phyloP scores from a whole-genome alignment of 1,140 invertebrate genomes.

The Neodiprion pinetum region DNA sequence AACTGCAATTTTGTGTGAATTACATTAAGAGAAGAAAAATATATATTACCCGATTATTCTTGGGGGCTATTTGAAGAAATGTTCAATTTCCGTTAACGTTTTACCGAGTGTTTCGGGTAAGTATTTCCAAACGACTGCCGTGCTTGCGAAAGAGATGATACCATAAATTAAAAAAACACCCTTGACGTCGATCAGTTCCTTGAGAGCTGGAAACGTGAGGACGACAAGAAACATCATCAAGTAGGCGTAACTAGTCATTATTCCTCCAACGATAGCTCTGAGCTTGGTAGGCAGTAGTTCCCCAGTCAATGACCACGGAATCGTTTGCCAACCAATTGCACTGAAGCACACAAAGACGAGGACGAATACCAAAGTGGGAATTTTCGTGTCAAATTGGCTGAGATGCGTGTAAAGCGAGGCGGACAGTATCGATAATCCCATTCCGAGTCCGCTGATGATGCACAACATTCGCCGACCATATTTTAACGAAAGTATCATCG shows the following conservation, averaged over 20 bases:
- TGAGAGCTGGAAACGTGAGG: slow-evolving; percentile 67
- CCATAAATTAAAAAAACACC: slow-evolving; percentile 71
- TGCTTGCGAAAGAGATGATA: slow-evolving; percentile 64
- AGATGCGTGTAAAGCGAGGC: slow-evolving; percentile 60
- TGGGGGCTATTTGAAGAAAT: background rate
- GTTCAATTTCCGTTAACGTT: slow-evolving; percentile 66
- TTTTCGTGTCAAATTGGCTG: slow-evolving; percentile 35
- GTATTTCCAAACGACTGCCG: slow-evolving; percentile 67
- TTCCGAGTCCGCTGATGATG: slow-evolving; percentile 64
- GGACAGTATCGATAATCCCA: slow-evolving; percentile 64
- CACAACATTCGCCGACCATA: slow-evolving; percentile 62
- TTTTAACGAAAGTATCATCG: slow-evolving; percentile 61
- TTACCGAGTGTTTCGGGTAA: slow-evolving; percentile 80
- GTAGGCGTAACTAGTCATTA: slow-evolving; percentile 69
- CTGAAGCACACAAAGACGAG: slow-evolving; percentile 64
- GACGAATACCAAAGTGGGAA: slow-evolving; percentile 52
- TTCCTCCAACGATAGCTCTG: slow-evolving; percentile 61
- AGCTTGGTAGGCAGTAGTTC: slow-evolving; percentile 66
- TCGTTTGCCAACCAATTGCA: slow-evolving; percentile 63
- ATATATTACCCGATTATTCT: too few species aligned
- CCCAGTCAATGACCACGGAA: slow-evolving; percentile 72
- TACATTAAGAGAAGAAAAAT: too few species aligned
- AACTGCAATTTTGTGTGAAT: too few species aligned
- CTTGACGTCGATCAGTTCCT: slow-evolving; percentile 60
- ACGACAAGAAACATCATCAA: slow-evolving; percentile 70